Evolutionary conservation across 2,888 invertebrate species (phyloP).

Genomic region (Pinctada fucata): DNA sequence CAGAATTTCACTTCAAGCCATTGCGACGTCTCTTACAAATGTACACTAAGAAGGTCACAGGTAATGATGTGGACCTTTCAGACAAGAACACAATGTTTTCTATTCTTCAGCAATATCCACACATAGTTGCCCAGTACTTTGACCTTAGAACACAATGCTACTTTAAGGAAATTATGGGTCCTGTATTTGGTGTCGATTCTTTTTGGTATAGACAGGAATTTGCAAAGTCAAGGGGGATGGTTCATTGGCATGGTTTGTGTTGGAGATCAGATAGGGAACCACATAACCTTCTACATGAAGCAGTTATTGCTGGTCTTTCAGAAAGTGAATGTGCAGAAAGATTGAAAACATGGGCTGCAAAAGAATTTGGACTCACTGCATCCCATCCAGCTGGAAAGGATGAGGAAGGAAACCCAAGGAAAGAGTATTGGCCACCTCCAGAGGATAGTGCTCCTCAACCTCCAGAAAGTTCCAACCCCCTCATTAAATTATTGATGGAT

Average conservation of each 20-base stretch:
- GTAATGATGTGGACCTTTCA: constrained; percentile 35
- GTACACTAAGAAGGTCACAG: constrained; percentile 41
- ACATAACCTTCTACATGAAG: constrained; percentile 43
- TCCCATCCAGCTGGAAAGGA: constrained; percentile 36
- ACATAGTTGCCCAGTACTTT: constrained; percentile 54
- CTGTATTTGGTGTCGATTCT: constrained; percentile 50
- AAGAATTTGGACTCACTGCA: constrained; percentile 46
- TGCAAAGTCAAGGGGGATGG: constrained; percentile 53
- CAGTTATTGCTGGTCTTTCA: constrained; percentile 37
- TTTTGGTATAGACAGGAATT: constrained; percentile 58
- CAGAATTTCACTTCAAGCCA: constrained; percentile 55
- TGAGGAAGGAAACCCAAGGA: constrained; percentile 33
- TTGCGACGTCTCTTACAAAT: constrained; percentile 40
- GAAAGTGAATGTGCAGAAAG: constrained; percentile 38
- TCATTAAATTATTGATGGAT: constrained; percentile 37
- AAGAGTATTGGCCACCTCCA: constrained; percentile 44
- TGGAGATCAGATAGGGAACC: constrained; percentile 52
- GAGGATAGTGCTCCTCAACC: constrained; percentile 39
- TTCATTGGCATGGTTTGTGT: constrained; percentile 56
- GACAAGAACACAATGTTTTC: constrained; percentile 39
- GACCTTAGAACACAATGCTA: constrained; percentile 50
- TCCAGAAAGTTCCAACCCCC: constrained; percentile 40
- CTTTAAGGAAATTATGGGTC: constrained; percentile 49
- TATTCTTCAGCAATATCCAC: constrained; percentile 49
- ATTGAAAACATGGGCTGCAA: constrained; percentile 44